A percentile compares a stretch with the other conserved stretches of the same genome.
Evolutionary conservation across 2,888 invertebrate genomes (phyloP).

Genomic region (Poecilus cupreus): DNA sequence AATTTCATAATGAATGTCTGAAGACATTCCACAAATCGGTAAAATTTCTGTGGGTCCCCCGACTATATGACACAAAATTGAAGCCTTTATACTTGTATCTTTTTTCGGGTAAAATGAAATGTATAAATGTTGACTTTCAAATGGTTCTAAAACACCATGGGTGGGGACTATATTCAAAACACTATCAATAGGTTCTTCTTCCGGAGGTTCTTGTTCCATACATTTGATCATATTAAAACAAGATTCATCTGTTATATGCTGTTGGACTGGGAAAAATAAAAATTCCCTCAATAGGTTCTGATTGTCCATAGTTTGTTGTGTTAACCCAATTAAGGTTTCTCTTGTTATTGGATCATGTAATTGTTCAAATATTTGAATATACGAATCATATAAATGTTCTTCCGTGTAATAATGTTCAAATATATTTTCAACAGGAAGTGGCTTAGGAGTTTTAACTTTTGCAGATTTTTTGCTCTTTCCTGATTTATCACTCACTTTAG

Average conservation of each 20-base stretch:
- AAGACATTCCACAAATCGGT: conserved; percentile 74
- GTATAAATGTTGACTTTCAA: conserved; percentile 73
- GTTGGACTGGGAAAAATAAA: conserved; percentile 1
- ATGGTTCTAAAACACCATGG: conserved; percentile 74
- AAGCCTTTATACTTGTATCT: conserved; percentile 73
- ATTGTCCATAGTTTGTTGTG: conserved; percentile 60
- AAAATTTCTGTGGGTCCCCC: conserved; percentile 77
- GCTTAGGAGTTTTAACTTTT: conserved; percentile 8
- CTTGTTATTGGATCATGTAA: conserved; percentile 42
- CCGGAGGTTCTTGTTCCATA: conserved; percentile 1
- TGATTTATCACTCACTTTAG: neutral
- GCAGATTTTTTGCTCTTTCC: neutral
- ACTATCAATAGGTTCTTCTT: conserved; percentile 72
- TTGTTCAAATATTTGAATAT: conserved; percentile 55
- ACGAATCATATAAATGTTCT: conserved; percentile 35
- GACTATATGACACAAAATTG: conserved; percentile 74
- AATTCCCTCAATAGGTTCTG: conserved; percentile 39
- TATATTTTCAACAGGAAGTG: conserved; percentile 41
- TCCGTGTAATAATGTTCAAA: conserved; percentile 57
- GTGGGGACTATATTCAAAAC: conserved; percentile 73
- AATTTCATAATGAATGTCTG: conserved; percentile 74
- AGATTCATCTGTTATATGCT: neutral
- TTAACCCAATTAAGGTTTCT: conserved; percentile 45
- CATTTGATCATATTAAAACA: conserved; percentile 7
- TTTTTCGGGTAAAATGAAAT: conserved; percentile 73